Conservation (phyloP, 64 coral and sea anemone genomes). For the Montipora foliosa region DNA sequence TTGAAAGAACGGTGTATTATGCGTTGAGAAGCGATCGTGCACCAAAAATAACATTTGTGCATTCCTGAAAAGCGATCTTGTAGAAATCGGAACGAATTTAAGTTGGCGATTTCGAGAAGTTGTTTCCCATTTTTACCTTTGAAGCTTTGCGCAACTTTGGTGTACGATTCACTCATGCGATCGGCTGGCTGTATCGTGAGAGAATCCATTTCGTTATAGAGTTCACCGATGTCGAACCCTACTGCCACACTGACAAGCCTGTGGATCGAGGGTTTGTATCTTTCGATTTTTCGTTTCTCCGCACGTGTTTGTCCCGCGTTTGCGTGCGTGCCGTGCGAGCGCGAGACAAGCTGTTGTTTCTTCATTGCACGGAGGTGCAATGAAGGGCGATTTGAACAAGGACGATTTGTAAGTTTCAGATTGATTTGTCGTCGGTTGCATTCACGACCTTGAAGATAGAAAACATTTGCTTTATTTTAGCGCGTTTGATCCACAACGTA, state of each 20-base stretch:
- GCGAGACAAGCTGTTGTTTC: neutral
- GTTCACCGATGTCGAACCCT: conserved; percentile 93
- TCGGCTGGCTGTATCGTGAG: conserved; percentile 62
- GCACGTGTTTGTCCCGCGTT: conserved; percentile 67
- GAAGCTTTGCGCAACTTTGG: conserved; percentile 36
- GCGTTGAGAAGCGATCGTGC: conserved; percentile 22
- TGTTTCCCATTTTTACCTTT: neutral
- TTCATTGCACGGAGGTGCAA: neutral
- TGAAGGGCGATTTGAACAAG: neutral
- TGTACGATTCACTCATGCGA: conserved; percentile 81
- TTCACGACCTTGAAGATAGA: neutral
- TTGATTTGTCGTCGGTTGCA: neutral
- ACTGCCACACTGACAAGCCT: conserved; percentile 89
- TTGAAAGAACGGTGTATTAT: conserved; percentile 17
- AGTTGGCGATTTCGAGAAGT: conserved; percentile 27
- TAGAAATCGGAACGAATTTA: conserved; percentile 31
- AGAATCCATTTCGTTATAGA: conserved; percentile 37
- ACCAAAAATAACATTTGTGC: conserved; percentile 29
- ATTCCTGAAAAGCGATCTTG: conserved; percentile 40
- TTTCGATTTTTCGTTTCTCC: conserved; percentile 48
- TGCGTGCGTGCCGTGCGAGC: neutral
- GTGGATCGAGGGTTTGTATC: conserved; percentile 92
- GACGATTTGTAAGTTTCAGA: neutral
- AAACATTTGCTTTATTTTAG: neutral
- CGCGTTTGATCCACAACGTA: neutral